Evolutionary conservation across 2,797 vertebrate species (phyloP).

Genomic region (Neosilurus mollespiculum): DNA sequence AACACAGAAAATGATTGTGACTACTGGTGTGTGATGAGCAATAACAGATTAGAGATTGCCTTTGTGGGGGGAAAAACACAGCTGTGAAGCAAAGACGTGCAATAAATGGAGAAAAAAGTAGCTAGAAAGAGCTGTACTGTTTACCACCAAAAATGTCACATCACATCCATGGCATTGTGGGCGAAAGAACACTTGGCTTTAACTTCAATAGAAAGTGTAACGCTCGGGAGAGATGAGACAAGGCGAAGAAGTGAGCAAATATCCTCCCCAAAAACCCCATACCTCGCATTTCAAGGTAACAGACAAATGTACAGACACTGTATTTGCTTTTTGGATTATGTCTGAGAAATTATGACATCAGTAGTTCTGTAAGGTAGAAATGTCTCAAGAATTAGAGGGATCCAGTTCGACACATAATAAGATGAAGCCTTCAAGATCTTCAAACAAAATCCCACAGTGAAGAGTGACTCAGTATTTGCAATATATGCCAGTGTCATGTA

Average conservation of each 20-base stretch:
- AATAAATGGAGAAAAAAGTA: slow-evolving; percentile 27
- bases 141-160: slow-evolving; percentile 39
- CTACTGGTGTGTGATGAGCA: slow-evolving; percentile 53
- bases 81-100: slow-evolving; percentile 17
- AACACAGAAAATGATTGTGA: slow-evolving; percentile 45
- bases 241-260: background rate
- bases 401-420: background rate
- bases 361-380: background rate
- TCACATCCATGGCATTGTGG: slow-evolving; percentile 33
- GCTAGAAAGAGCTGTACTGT: background rate
- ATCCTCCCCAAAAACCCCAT: background rate
- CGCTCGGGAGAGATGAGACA: background rate
- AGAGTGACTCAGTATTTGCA: background rate
- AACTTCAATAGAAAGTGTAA: slow-evolving; percentile 19
- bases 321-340: slow-evolving; percentile 4
- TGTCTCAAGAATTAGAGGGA: background rate
- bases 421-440: background rate
- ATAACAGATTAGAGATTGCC: slow-evolving; percentile 43
- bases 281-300: slow-evolving; percentile 6
- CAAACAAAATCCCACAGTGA: background rate
- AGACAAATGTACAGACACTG: slow-evolving; percentile 6
- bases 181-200: slow-evolving; percentile 19
- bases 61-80: slow-evolving; percentile 24
- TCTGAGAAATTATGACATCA: slow-evolving; percentile 21
- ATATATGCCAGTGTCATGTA: no score